Conservation (phyloP, 2,888 invertebrate genomes). For the Cheilosia scutellata region DNA sequence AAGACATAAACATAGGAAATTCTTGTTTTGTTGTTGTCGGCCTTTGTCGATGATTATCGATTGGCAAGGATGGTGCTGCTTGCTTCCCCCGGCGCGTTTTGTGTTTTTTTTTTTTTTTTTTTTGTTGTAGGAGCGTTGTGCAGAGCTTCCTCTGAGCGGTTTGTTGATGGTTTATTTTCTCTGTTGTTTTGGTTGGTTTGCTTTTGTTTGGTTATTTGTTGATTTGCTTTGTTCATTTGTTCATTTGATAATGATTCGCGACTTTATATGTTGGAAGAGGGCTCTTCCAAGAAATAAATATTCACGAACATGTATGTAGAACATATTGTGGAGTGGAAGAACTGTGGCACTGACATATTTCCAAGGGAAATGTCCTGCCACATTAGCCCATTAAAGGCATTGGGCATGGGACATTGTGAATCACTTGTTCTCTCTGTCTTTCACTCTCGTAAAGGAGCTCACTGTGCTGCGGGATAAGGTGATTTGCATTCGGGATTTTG, state of each 20-base stretch:
- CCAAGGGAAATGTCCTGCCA: constrained; percentile 72
- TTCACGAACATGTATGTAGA: constrained; percentile 68
- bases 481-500: constrained; percentile 72
- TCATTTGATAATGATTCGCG: constrained; percentile 75
- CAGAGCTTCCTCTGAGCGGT: constrained; percentile 7
- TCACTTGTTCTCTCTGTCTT: constrained; percentile 19
- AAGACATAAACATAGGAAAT: constrained; percentile 77
- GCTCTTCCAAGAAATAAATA: constrained; percentile 65
- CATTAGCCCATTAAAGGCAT: constrained; percentile 71
- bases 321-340: constrained; percentile 56
- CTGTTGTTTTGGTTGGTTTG: constrained; percentile 8
- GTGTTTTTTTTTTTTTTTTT: background rate
- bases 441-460: background rate
- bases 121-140: background rate
- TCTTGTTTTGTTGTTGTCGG: constrained; percentile 76
- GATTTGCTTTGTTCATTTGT: constrained; percentile 74
- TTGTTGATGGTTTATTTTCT: background rate
- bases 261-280: constrained; percentile 33
- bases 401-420: constrained; percentile 53
- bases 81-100: constrained; percentile 3
- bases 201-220: constrained; percentile 74
- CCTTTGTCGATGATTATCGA: constrained; percentile 76
- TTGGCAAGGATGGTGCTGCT: constrained; percentile 56
- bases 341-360: constrained; percentile 61
- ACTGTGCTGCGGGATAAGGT: constrained; percentile 1